Evolutionary conservation across 2,113 vertebrate genomes (phyloP), one percentile per base, ranked within the genome.

Genomic region (Sakesphorus luctuosus): DNA sequence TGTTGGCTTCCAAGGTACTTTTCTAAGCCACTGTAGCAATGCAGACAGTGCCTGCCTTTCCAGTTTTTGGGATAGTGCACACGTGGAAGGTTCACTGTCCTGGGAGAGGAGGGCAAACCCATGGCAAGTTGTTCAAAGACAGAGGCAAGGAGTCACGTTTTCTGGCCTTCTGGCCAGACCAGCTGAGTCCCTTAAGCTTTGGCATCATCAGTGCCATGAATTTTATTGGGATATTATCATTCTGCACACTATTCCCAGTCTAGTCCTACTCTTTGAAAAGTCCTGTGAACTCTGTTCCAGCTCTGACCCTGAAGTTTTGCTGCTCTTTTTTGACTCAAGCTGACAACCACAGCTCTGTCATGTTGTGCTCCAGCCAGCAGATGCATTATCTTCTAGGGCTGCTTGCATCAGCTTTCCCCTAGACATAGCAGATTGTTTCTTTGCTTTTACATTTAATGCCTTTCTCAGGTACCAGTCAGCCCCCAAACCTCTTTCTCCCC

Each of bases 41-140:
- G 84, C 25, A 77, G 72, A 25, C 65, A 52, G 18, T 36, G 44
- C 67, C 55, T 61, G 58, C 43, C 87, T 74, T 68, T 72, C 38
- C 71, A 44, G 29, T 3, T 26, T 73, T 71, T 52, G 65, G 52
- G 38, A 6, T 12, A 10, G 61, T 10, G 25, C 46, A 9, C 11
- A 3, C 3, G 0, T 7, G 33, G 46, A 73, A 55, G n/a, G 7
- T 19, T 56, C 1, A 10, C n/a, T 46, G 29, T 83, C 20, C 59
- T 77, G 59, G 40, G 44, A 79, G 56, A 43, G 18, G 15, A 40
- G 40, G 17, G 31, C 31, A 68, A 29, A 44, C 43, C 33, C 36
- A 12, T 25, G 36, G 9, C 0, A 0, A 50, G 11, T 35, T 81
- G n/a, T 35, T 91, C 76, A n/a, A 31, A 67, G 73, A 35, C 46